Base-by-base conservation (phyloP, 2,797 vertebrate species). In the Coendou prehensilis region DNA sequence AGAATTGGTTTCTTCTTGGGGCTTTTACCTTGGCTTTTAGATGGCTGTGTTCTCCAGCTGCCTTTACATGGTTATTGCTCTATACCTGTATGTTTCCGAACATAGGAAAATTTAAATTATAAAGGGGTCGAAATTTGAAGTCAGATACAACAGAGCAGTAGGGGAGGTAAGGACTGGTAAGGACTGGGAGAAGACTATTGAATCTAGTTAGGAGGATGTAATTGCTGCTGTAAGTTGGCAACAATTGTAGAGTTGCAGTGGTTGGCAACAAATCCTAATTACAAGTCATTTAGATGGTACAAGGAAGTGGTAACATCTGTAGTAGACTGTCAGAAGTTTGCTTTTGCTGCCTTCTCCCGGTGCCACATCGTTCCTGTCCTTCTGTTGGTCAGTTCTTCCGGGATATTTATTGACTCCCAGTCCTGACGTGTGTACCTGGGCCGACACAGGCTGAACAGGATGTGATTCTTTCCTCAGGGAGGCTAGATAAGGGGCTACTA, bases 231-330 rank as follows among this genome's bases (percentile, higher is more conserved):
- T 47, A 56, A 80, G 33, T 67, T 47, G n/a, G 89, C 86, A 95
- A 76, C 82, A 71, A 37, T 8, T 71, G 67, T 71, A 22, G n/a
- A 71, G 67, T 87, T 93, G 37, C 28, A 59, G 73, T 87, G 45
- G 63, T 87, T 87, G 87, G 28, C 76, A 94, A 37, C 69, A 54
- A 84, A 61, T 91, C 22, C 47, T 84, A 30, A 78, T 82, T 84
- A 59, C 7, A 75, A n/a, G 71, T 76, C 59, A 79, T 45, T 90
- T 75, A 54, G 67, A 84, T 93, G 67, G 33, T 92, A 76, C 84
- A 23, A 73, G 76, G 33, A 92, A 69, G 57, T 67, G 54, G 59
- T 91, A 47, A 45, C 69, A 47, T 67, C 15, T 88, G 5, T 61
- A 61, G 41, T 86, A 10, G 56, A 2, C 81, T 50, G 61, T 54